Percentiles rank a stretch among this genome's conserved stretches.
Evolutionary conservation across 2,888 invertebrate species (phyloP).

Genomic region (Leptinotarsa haldemani): DNA sequence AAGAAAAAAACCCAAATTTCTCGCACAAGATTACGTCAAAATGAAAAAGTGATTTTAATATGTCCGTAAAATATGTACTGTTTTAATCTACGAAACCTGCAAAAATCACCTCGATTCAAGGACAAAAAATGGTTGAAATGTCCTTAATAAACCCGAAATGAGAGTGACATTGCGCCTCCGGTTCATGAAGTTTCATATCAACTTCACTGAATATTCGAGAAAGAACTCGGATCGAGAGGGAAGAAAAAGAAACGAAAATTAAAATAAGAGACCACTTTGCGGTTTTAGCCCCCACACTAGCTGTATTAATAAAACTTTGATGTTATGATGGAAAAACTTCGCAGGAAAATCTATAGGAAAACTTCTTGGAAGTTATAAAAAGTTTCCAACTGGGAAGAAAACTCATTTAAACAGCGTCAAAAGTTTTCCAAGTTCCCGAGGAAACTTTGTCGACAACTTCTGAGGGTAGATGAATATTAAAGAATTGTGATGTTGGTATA

Average conservation of each 20-base stretch:
- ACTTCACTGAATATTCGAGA: not conserved
- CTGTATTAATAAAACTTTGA: conserved; percentile 48
- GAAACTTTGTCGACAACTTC: conserved; percentile 39
- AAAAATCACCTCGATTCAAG: not conserved
- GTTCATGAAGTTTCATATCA: conserved; percentile 7
- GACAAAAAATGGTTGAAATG: not conserved
- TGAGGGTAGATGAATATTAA: conserved; percentile 47
- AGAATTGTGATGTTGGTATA: conserved; percentile 42
- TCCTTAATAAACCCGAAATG: not conserved
- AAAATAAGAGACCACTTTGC: conserved; percentile 20
- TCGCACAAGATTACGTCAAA: no score
- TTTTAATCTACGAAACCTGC: no score
- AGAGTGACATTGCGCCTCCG: not conserved
- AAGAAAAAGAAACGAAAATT: conserved; percentile 5
- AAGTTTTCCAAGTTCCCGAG: conserved; percentile 33
- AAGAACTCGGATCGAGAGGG: not conserved
- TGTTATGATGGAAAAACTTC: conserved; percentile 48
- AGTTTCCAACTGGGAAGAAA: conserved; percentile 45
- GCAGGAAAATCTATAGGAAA: conserved; percentile 46
- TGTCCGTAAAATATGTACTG: no score
- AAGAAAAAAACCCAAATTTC: no score
- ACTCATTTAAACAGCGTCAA: conserved; percentile 52
- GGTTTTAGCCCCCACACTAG: conserved; percentile 29
- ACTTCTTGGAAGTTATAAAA: conserved; percentile 47
- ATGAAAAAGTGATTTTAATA: no score